Evolutionary conservation across 2,113 vertebrate species (phyloP), one percentile per base, ranked within the genome.

Genomic region (Oreochromis tanganicae): DNA sequence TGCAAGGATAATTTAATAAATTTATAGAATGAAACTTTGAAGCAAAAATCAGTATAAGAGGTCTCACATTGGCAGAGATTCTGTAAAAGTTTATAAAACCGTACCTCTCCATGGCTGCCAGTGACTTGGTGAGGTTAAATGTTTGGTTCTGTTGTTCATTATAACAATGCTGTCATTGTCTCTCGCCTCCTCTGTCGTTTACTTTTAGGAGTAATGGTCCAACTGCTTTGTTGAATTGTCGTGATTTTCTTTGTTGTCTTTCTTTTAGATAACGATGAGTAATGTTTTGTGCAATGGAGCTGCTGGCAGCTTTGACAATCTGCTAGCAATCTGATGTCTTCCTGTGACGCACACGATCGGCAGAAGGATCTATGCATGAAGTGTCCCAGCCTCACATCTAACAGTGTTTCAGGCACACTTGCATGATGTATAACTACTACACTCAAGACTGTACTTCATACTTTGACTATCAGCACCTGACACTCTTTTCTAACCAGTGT

Each of bases 261-360:
- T 87, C 87, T 93, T 84, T 75, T 66, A 97, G 96, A 95, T 92
- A 96, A 97, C 75, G 93, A 96, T 87, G 95, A 95, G 82, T 95
- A 92, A 86, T 59, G 71, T 82, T 89, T 56, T 21, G 55, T 81
- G 86, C 80, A 56, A 24, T 80, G 82, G 79, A 79, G 85, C 92
- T 56, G 75, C 87, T 84, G 87, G 91, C 91, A 89, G 91, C 93
- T 54, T 38, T 59, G 95, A 95, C 93, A 92, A 95, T 95, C 95
- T 94, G 88, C 93, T 88, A 43, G 85, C 91, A 89, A 46, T 87
- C 87, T 71, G 88, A 93, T 55, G 95, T 96, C 95, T 96, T 96
- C 95, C 95, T 81, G 78, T 84, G 87, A 88, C 85, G 82, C 79
- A 75, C 84, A 7, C 61, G 82, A 21, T 81, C 36, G 71, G 66